These are phyloP conservation scores for Samia ricini DNA, from an alignment of 1,140 invertebrate genomes.

Conservation along the genomic window DNA sequence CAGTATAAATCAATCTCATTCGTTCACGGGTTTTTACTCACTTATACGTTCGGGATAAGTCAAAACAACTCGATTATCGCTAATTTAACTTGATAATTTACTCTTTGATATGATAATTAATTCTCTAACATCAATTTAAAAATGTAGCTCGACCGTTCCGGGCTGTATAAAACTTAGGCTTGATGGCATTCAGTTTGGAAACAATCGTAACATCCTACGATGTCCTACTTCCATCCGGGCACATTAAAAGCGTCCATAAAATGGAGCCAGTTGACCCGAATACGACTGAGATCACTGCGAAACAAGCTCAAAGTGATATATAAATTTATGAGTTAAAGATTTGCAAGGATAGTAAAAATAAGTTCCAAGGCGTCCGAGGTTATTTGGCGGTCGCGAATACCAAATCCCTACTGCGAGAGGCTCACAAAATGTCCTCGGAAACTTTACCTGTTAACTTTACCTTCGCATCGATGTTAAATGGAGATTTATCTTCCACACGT, in stretches of 20 bases:
- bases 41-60: too few species aligned
- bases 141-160: neutral
- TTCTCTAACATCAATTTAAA: neutral
- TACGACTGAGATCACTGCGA: neutral
- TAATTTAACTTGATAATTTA: too few species aligned
- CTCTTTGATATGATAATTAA: neutral
- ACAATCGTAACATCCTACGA: neutral
- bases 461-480: neutral
- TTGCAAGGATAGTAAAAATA: constrained; percentile 24
- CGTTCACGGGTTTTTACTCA: too few species aligned
- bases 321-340: constrained; percentile 25
- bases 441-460: neutral
- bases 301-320: constrained; percentile 14
- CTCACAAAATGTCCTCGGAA: neutral
- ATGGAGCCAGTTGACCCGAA: neutral
- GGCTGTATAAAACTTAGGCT: neutral
- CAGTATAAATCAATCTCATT: too few species aligned
- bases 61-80: too few species aligned
- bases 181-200: neutral
- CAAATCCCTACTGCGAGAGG: neutral
- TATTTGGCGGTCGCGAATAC: constrained; percentile 11
- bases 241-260: neutral
- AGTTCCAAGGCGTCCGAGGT: constrained; percentile 16
- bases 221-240: neutral
- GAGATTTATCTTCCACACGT: neutral